These are phyloP conservation scores for Ispidina picta DNA, from an alignment of 2,797 vertebrate species.

Conservation along the genomic window DNA sequence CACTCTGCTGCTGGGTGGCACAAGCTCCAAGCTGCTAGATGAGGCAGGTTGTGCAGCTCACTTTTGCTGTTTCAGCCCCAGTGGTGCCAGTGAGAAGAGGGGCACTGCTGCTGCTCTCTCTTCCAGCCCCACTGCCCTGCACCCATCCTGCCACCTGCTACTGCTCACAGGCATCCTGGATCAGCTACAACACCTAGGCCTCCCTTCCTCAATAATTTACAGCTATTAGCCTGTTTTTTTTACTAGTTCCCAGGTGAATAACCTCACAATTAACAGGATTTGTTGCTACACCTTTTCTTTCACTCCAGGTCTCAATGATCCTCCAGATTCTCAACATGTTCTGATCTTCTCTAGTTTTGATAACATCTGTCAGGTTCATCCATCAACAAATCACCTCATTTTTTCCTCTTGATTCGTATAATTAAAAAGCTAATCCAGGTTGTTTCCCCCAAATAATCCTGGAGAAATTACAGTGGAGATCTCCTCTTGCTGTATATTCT, in stretches of 20 bases:
- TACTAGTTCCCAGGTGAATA: not conserved
- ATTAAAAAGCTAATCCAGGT: slow-evolving; percentile 60
- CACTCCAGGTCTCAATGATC: not conserved
- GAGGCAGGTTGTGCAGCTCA: not conserved
- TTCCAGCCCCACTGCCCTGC: not conserved
- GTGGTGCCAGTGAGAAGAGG: not conserved
- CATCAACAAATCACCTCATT: not conserved
- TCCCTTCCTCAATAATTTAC: not conserved
- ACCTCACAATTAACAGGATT: not conserved
- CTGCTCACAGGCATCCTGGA: not conserved
- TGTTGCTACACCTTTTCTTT: not conserved
- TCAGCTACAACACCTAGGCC: not conserved
- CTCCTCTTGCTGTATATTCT: slow-evolving; percentile 13
- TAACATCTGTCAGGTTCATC: not conserved
- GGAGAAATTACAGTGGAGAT: slow-evolving; percentile 54
- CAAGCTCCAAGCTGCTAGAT: not conserved
- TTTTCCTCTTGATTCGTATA: not conserved
- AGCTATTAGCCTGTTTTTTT: not conserved
- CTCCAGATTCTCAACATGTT: not conserved
- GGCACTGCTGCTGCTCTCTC: not conserved
- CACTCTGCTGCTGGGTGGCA: not conserved
- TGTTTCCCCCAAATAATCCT: slow-evolving; percentile 55
- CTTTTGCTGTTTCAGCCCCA: not conserved
- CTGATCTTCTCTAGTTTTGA: not conserved
- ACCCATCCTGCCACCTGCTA: not conserved